phyloP scores from a whole-genome alignment of 2,113 vertebrate genomes.

The Henicopernis longicauda region DNA sequence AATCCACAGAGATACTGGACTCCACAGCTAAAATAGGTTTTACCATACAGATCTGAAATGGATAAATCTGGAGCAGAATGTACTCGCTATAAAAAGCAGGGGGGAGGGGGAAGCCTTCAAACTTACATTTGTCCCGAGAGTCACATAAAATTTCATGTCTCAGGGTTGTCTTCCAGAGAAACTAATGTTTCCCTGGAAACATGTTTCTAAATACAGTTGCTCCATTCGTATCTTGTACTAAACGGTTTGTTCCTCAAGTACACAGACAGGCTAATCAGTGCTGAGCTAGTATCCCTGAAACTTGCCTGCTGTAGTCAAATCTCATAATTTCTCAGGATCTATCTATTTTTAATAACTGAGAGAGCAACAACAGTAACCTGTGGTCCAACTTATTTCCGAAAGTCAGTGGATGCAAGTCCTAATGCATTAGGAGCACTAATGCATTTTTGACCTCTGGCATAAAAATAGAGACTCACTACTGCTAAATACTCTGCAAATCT shows the following conservation, averaged over 20 bases:
- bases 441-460: background rate
- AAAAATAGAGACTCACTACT: background rate
- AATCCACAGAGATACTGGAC: slow-evolving; percentile 26
- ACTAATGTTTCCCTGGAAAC: slow-evolving; percentile 55
- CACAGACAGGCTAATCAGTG: slow-evolving; percentile 15
- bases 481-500: background rate
- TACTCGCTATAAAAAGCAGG: slow-evolving; percentile 48
- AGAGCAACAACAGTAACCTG: background rate
- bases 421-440: background rate
- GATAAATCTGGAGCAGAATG: slow-evolving; percentile 56
- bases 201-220: slow-evolving; percentile 17
- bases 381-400: background rate
- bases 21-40: slow-evolving; percentile 23
- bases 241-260: slow-evolving; percentile 57
- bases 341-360: background rate
- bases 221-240: background rate
- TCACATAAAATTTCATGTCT: slow-evolving; percentile 1
- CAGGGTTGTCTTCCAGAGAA: slow-evolving; percentile 27
- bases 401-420: background rate
- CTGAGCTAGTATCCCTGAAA: background rate
- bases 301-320: background rate
- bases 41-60: background rate
- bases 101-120: background rate
- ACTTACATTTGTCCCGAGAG: slow-evolving; percentile 29
- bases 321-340: background rate